These are phyloP conservation scores for Phenacoccus solenopsis DNA, from an alignment of 1,140 invertebrate species.

Conservation along the genomic window DNA sequence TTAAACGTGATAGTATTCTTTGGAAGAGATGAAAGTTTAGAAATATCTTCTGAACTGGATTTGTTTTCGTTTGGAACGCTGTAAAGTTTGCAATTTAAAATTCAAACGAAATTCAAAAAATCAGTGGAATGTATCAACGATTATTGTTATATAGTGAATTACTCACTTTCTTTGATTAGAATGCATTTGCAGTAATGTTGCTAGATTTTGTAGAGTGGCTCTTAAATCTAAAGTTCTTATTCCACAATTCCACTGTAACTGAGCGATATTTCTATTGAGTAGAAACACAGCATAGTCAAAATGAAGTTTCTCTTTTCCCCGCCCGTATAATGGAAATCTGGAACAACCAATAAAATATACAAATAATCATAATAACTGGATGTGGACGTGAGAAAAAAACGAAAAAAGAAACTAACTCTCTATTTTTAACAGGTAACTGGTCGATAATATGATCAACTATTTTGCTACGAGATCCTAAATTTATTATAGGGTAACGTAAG, in stretches of 20 bases:
- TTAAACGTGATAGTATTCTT: neutral
- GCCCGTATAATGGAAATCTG: constrained; percentile 65
- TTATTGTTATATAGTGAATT: neutral
- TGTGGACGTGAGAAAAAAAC: constrained; percentile 10
- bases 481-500: constrained; percentile 59
- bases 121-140: neutral
- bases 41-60: neutral
- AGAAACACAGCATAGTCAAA: constrained; percentile 74
- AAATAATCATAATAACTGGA: neutral
- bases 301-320: constrained; percentile 56
- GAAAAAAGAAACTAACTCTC: constrained; percentile 46
- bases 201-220: constrained; percentile 58
- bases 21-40: neutral
- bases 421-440: constrained; percentile 53
- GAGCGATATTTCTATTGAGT: constrained; percentile 78
- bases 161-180: constrained; percentile 7
- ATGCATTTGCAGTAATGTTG: constrained; percentile 38
- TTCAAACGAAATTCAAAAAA: too few species aligned
- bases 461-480: constrained; percentile 60
- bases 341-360: constrained; percentile 4
- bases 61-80: neutral
- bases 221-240: constrained; percentile 54
- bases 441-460: constrained; percentile 63
- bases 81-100: neutral
- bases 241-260: constrained; percentile 59